Base-by-base conservation (phyloP, 2,113 vertebrate species). In the Chaetorhynchus papuensis region DNA sequence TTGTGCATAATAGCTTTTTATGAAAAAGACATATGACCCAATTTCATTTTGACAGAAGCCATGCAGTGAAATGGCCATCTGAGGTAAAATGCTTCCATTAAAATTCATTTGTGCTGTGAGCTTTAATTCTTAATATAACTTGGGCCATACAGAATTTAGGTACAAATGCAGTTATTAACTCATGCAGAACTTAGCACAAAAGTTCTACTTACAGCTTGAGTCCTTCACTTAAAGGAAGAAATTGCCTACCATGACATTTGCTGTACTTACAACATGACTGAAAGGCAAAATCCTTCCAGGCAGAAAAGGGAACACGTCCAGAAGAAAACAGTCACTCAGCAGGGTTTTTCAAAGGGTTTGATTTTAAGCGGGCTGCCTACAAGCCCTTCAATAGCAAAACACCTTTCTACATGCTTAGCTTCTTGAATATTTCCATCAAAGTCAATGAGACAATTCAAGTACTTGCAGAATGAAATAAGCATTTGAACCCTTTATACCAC, bases 31-130 rank as follows among this genome's bases (percentile, higher is more conserved):
- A 20, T 77, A 78, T 35, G 44, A 89, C 35, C 44, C 60, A 66
- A 91, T 71, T 91, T 94, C 26, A 59, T 74, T 95, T 74, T 86
- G 54, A 95, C 64, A 75, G 60, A 92, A 93, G 52, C 11, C 35
- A 54, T 0, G 30, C 33, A 54, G 24, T 50, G 50, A 93, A 94
- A 93, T 85, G 39, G 39, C 47, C 35, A 66, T 87, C 70, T 42
- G 75, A 91, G 56, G 44, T 47, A 87, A 95, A 93, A 81, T 17
- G 19, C 72, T 89, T 60, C 54, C 59, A 68, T 94, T 78, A 84
- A 93, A 70, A 93, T 83, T 83, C 5, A 52, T 79, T 87, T 82
- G 30, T 50, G 28, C 50, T 71, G 44, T 41, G n/a, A 93, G 49
- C 27, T 87, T 89, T 93, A 87, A 85, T 89, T 94, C 77, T 81